These are phyloP conservation scores for Drosophila longiperda DNA, from an alignment of 2,888 invertebrate species.

Conservation along the genomic window DNA sequence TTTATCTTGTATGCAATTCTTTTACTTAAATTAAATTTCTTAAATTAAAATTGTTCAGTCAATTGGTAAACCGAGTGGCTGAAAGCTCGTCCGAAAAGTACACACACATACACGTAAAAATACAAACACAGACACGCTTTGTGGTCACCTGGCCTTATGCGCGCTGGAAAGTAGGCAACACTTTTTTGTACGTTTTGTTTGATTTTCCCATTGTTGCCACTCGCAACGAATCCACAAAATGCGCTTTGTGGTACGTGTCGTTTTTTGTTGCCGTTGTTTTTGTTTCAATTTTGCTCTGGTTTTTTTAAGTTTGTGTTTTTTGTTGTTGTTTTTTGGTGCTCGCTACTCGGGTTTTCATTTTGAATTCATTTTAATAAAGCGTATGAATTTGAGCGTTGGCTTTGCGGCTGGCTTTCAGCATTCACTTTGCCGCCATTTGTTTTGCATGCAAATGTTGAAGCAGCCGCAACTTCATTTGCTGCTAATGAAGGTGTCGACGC, in stretches of 20 bases:
- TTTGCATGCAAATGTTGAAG: conserved; percentile 69
- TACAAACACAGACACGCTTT: conserved; percentile 45
- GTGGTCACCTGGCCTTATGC: conserved; percentile 60
- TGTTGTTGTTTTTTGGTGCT: conserved; percentile 19
- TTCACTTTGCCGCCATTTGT: conserved; percentile 50
- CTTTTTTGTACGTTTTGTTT: conserved; percentile 34
- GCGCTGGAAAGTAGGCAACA: conserved; percentile 64
- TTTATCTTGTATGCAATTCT: conserved; percentile 29
- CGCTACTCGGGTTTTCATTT: conserved; percentile 52
- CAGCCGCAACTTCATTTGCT: conserved; percentile 73
- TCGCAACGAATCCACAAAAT: conserved; percentile 44
- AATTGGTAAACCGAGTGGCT: conserved; percentile 59
- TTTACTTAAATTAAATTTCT: conserved; percentile 38
- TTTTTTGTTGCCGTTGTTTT: conserved; percentile 12
- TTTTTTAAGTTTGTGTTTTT: conserved; percentile 9
- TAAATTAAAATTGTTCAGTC: conserved; percentile 68
- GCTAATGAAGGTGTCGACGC: conserved; percentile 65
- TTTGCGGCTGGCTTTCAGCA: conserved; percentile 62
- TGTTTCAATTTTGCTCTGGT: conserved; percentile 15
- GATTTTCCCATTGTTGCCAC: conserved; percentile 19
- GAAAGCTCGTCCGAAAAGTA: conserved; percentile 34
- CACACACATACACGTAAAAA: conserved; percentile 12
- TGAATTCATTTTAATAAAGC: conserved; percentile 78
- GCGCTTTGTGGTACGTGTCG: conserved; percentile 60
- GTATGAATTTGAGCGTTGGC: conserved; percentile 70